Conservation (phyloP, 2,797 vertebrate species). For the Catharus ustulatus region DNA sequence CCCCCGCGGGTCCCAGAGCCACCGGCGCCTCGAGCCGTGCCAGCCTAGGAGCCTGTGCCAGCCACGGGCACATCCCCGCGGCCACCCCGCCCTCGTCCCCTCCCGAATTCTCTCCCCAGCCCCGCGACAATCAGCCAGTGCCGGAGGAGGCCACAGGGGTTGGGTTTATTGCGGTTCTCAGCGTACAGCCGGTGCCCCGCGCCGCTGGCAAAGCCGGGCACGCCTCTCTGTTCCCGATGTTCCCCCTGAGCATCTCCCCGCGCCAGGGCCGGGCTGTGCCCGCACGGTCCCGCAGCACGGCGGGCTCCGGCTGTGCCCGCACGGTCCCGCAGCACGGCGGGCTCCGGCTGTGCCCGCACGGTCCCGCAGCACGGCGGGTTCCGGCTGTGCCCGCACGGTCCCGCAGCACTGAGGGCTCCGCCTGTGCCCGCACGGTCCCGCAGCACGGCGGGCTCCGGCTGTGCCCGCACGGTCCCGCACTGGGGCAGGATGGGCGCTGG, state of each 20-base stretch:
- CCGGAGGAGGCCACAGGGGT: background rate
- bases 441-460: too few species aligned
- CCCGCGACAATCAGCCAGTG: background rate
- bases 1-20: background rate
- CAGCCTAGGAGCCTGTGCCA: background rate
- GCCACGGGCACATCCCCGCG: background rate
- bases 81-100: background rate
- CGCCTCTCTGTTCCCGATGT: background rate
- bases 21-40: background rate
- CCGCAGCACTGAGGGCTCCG: too few species aligned
- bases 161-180: conserved; percentile 36
- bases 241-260: background rate
- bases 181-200: background rate
- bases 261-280: background rate
- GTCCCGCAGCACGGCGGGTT: too few species aligned
- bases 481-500: background rate
- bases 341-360: background rate
- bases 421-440: too few species aligned
- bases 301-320: too few species aligned
- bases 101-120: background rate
- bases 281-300: too few species aligned
- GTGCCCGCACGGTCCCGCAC: too few species aligned
- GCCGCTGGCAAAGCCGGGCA: background rate
- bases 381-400: too few species aligned
- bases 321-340: too few species aligned